phyloP scores from a whole-genome alignment of 2,888 invertebrate species.

The Allacma fusca region DNA sequence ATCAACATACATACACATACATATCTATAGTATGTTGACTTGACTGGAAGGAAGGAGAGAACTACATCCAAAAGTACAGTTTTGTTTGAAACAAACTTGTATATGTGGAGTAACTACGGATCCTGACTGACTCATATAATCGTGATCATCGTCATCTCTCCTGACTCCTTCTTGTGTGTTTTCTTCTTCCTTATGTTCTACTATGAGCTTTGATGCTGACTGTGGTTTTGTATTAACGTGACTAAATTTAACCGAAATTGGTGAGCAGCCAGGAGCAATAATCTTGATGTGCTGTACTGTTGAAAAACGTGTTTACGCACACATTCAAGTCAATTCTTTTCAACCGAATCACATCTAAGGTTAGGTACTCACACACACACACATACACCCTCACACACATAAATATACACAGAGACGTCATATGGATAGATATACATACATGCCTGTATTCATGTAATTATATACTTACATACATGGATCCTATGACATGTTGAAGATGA shows the following conservation, averaged over 20 bases:
- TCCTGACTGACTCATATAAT: too few relatives aligned
- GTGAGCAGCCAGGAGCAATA: slow-evolving; percentile 42
- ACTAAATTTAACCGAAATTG: slow-evolving; percentile 41
- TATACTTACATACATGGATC: not conserved
- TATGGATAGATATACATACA: not conserved
- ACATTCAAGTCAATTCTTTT: slow-evolving; percentile 35
- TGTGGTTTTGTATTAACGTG: slow-evolving; percentile 24
- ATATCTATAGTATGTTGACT: too few relatives aligned
- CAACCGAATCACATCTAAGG: not conserved
- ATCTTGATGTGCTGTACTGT: slow-evolving; percentile 38
- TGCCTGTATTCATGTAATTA: not conserved
- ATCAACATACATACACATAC: too few relatives aligned
- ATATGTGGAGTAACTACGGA: too few relatives aligned
- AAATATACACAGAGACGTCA: too few relatives aligned
- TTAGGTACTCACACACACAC: not conserved
- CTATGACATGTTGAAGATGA: too few relatives aligned
- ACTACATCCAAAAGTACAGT: too few relatives aligned
- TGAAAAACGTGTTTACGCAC: slow-evolving; percentile 44
- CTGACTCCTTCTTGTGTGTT: not conserved
- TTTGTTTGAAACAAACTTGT: not conserved
- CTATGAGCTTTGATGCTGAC: not conserved
- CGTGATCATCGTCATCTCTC: not conserved
- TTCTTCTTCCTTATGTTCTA: not conserved
- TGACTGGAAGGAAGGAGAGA: too few relatives aligned
- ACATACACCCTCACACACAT: not conserved